Base-by-base conservation (phyloP, 2,113 vertebrate genomes). In the Andinoacara biseriatus region DNA sequence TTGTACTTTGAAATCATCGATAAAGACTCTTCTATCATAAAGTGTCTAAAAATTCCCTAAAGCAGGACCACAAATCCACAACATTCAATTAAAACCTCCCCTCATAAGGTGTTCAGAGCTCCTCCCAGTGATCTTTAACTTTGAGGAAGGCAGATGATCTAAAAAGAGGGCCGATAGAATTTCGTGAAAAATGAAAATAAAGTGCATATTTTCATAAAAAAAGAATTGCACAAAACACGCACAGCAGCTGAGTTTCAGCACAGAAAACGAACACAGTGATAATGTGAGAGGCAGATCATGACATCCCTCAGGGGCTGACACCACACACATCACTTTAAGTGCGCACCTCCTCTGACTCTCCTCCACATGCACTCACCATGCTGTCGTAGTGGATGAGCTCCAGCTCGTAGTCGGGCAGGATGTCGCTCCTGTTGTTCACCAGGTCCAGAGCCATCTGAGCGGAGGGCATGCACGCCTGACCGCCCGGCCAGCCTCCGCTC, bases 401-500 rank as follows among this genome's bases (percentile, higher is more conserved):
- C 91, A 98, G 95, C 91, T 98, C 97, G 91, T 98, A 97, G 95
- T 97, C 97, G 10, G 97, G 97, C 84, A 98, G 95, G 90, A 98
- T 98, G 95, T 98, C 97, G 84, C 95, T 96, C 90, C 97, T 85
- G 95, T 97, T 97, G 94, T 98, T 98, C 82, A 98, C 97, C 93
- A 98, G 95, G 89, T 98, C 97, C 93, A 98, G 93, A 54, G 97
- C 97, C 97, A 98, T 98, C 94, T 97, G 96, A 67, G 97, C 97
- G 52, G 97, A 94, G 69, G 97, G 97, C 76, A 97, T 96, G 86
- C 97, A 98, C 69, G 97, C 97, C 94, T 98, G 97, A 9, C 97
- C 97, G 57, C 97, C 97, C 0, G 97, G 97, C 97, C 97, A 98
- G 85, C 97, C 97, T 5, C 97, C 97, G 86, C 97, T 98, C 97